Evolutionary conservation across 2,888 invertebrate species (phyloP).

Genomic region (Ophion costatus): DNA sequence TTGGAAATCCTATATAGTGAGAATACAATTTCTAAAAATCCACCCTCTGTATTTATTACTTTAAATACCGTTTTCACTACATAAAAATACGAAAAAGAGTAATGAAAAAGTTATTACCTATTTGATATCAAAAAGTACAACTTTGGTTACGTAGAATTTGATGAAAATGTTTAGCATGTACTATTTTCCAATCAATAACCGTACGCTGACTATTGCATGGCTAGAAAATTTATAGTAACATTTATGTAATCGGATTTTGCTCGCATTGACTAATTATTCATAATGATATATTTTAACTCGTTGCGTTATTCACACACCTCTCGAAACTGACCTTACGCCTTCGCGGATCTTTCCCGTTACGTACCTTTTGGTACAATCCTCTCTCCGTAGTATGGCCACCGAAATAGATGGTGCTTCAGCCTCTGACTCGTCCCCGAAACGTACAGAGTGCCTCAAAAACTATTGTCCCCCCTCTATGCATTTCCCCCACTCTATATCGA

Average conservation of each 20-base stretch:
- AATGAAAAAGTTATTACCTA: neutral
- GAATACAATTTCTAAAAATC: too few relatives aligned
- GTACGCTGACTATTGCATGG: too few relatives aligned
- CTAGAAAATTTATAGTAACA: too few relatives aligned
- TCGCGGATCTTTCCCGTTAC: constrained; percentile 44
- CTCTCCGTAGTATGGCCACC: neutral
- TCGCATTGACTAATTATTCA: neutral
- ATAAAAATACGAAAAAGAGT: neutral
- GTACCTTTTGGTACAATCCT: constrained; percentile 6
- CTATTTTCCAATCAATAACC: too few relatives aligned
- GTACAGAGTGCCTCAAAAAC: constrained; percentile 28
- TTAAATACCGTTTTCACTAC: too few relatives aligned
- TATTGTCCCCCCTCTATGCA: neutral
- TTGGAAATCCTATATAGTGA: too few relatives aligned
- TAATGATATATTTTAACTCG: neutral
- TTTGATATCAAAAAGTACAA: neutral
- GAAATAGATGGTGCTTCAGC: constrained; percentile 16
- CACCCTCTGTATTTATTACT: too few relatives aligned
- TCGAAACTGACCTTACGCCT: constrained; percentile 73
- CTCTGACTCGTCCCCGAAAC: neutral
- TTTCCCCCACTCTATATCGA: neutral
- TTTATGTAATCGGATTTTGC: neutral
- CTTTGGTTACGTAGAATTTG: too few relatives aligned
- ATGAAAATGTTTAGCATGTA: too few relatives aligned
- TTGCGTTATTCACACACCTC: constrained; percentile 19